Evolutionary conservation across 1,140 invertebrate genomes (phyloP), one percentile per base, ranked within the genome.

Genomic region (Potamilus streckersoni): DNA sequence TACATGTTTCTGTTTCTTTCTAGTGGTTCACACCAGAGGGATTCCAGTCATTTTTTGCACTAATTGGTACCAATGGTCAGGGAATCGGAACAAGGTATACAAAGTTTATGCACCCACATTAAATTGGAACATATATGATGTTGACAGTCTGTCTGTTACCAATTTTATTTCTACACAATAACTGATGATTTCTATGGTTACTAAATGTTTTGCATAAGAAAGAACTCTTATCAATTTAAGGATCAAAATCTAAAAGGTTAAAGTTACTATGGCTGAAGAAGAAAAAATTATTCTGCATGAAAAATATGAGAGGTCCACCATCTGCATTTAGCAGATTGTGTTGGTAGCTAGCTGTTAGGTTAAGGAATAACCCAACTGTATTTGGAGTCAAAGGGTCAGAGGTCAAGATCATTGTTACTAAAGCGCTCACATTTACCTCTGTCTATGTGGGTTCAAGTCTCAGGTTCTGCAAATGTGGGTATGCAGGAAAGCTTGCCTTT

Each of bases 61-160:
- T 98, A 57, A 92, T 98, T 80, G 96, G 96, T 20, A 96, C 95
- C 55, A 98, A 99, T 91, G 95, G 95, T 1, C 97, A 98, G 91
- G 97, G 97, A 71, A 94, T 98, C 80, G 97, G 96, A 6, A 96
- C 96, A 11, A 97, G 90, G 89, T 89, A 79, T 67, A 38, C 13
- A 55, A 13, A n/a, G 14, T 17, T 57, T 60, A n/a, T 20, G 38
- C 38, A 49, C 38, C 38, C 38, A 49, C 38, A 4, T 8, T 49
- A 49, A 49, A 11, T 6, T 49, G 38, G 38, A 49, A 6, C 38
- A 49, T 49, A 49, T 49, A 49, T 49, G 38, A 49, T 49, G 38
- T 49, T 49, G 27, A 31, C 27, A 31, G 38, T 49, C 11, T 6
- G 11, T 49, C 38, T 11, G 38, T 49, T 49, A 49, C 38, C 38